These are phyloP conservation scores for Bombus soroeensis DNA, from an alignment of 1,140 invertebrate genomes.

Conservation along the genomic window DNA sequence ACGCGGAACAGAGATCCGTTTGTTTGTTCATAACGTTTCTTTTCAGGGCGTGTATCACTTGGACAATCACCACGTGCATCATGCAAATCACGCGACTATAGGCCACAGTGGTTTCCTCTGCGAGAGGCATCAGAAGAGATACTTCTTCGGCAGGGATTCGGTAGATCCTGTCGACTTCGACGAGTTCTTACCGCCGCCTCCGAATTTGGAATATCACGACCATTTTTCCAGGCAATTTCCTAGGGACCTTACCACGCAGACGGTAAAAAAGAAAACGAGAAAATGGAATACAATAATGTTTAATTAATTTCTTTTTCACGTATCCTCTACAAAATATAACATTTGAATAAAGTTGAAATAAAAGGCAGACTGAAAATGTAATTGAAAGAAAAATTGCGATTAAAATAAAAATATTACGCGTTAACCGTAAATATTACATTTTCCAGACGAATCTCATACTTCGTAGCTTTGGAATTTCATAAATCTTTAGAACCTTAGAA, in stretches of 20 bases:
- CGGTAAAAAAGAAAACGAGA: constrained; percentile 68
- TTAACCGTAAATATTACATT: not conserved
- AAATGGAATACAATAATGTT: not conserved
- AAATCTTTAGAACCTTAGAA: not conserved
- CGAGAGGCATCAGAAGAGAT: constrained; percentile 80
- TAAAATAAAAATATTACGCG: not conserved
- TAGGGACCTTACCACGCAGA: constrained; percentile 82
- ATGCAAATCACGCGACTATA: constrained; percentile 67
- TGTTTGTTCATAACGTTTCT: constrained; percentile 3
- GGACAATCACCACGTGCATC: constrained; percentile 73
- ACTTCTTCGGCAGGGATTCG: constrained; percentile 78
- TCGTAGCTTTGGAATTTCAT: no score
- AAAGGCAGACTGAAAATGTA: no score
- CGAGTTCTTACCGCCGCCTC: constrained; percentile 77
- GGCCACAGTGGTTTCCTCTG: constrained; percentile 75
- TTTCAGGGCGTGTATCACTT: constrained; percentile 75
- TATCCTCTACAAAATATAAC: not conserved
- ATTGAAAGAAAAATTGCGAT: not conserved
- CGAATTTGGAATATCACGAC: constrained; percentile 77
- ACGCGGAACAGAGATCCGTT: not conserved
- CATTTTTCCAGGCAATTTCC: constrained; percentile 76
- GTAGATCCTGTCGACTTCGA: constrained; percentile 77
- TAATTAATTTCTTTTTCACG: not conserved
- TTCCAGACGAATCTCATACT: not conserved
- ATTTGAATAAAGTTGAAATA: no score